Evolutionary conservation across 2,888 invertebrate species (phyloP), one percentile per base, ranked within the genome.

Genomic region (Cephalotes varians): DNA sequence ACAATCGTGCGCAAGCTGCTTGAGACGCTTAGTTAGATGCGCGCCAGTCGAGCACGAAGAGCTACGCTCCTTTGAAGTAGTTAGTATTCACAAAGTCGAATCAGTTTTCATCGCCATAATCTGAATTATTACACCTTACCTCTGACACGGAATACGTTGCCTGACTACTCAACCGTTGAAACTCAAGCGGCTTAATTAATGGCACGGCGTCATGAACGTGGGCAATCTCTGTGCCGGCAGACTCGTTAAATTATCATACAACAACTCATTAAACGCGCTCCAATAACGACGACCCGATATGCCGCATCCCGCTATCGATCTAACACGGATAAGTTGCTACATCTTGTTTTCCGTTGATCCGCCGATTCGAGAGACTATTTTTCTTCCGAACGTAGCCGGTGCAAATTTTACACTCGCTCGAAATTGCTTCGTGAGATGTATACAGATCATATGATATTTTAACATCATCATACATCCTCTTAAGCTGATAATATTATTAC

Each of bases 191-290:
- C 74, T 88, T 90, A 91, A 92, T 92, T 91, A 90, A 91, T 91
- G 87, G 86, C 83, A 69, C 79, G 76, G 85, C 84, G 85, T 87
- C 87, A 88, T 87, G 91, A 90, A 91, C 87, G 90, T 86, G 86
- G 87, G 82, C 86, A 86, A 87, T 85, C 85, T 79, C 28, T 76
- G 21, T 47, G 37, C 37, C 64, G 80, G 56, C 58, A 44, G 72
- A 82, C 82, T 90, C 86, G 88, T 91, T 90, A 90, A 91, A 90
- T 91, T 90, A 91, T 89, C 86, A 67, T 81, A 79, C 86, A 86
- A 83, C 84, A 82, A 87, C 84, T 87, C 86, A 83, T 90, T 85
- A 86, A 87, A 79, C 60, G 80, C 64, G 85, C 73, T 79, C 79
- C 58, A 81, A 81, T 85, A 88, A 87, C 82, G 79, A 67, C 60